Evolutionary conservation across 2,113 vertebrate species (phyloP).

Genomic region (Platichthys flesus): DNA sequence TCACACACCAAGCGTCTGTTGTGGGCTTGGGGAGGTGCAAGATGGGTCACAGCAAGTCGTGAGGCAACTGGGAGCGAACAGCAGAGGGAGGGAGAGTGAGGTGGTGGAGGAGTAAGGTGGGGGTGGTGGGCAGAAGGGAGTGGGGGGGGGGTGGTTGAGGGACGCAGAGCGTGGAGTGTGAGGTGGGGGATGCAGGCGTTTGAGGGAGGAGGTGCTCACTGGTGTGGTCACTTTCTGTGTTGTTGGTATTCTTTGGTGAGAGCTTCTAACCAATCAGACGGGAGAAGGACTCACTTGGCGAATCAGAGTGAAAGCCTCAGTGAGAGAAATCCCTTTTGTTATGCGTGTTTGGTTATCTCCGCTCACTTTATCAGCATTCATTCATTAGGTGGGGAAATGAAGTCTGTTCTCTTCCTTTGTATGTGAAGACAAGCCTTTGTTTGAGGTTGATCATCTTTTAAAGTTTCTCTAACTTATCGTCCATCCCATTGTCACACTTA

Average conservation of each 20-base stretch:
- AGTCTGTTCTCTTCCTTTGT: slow-evolving; percentile 54
- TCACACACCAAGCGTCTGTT: slow-evolving; percentile 86
- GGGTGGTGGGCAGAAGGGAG: neutral
- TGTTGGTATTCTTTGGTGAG: slow-evolving; percentile 69
- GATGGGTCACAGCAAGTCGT: slow-evolving; percentile 83
- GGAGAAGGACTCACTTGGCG: slow-evolving; percentile 56
- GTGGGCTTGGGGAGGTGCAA: slow-evolving; percentile 84
- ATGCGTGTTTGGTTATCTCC: slow-evolving; percentile 69
- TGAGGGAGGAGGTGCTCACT: slow-evolving; percentile 51
- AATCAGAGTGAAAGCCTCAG: slow-evolving; percentile 62
- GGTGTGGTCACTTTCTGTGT: slow-evolving; percentile 61
- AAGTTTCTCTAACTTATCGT: slow-evolving; percentile 52
- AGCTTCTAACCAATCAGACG: slow-evolving; percentile 51
- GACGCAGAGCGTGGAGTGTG: slow-evolving; percentile 6
- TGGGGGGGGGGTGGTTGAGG: slow-evolving; percentile 30
- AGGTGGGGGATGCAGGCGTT: neutral
- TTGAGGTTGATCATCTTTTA: slow-evolving; percentile 53
- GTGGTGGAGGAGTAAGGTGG: slow-evolving; percentile 5
- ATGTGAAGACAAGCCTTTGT: slow-evolving; percentile 60
- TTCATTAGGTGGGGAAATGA: slow-evolving; percentile 72
- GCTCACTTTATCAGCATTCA: slow-evolving; percentile 67
- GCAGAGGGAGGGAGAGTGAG: slow-evolving; percentile 41
- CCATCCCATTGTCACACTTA: slow-evolving; percentile 45
- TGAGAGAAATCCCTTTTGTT: slow-evolving; percentile 71
- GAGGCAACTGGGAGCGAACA: slow-evolving; percentile 67